phyloP scores from a whole-genome alignment of 2,888 invertebrate species.

The Sphaerophoria rueppellii region DNA sequence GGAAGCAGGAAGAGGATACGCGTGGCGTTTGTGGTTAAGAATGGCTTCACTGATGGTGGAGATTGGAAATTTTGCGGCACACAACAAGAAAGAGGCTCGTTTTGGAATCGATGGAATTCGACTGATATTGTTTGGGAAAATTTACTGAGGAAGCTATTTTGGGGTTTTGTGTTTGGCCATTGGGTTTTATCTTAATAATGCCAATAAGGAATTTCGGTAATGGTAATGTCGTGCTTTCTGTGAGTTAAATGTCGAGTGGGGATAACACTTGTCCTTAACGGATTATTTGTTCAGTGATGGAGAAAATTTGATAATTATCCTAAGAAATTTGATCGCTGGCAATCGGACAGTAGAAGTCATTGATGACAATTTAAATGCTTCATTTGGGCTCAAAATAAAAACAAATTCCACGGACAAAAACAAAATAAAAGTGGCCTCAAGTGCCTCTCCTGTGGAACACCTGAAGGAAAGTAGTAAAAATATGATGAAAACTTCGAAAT shows the following conservation, averaged over 20 bases:
- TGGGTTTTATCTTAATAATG: slow-evolving; percentile 27
- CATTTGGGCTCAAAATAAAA: too few species aligned
- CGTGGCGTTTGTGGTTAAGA: slow-evolving; percentile 10
- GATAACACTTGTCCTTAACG: background rate
- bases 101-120: slow-evolving; percentile 7
- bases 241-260: background rate
- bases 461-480: too few species aligned
- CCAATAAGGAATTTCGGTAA: background rate
- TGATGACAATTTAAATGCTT: background rate
- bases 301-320: slow-evolving; percentile 2
- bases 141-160: slow-evolving; percentile 8
- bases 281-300: slow-evolving; percentile 11
- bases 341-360: background rate
- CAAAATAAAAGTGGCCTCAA: too few species aligned
- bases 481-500: too few species aligned
- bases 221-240: slow-evolving; percentile 2
- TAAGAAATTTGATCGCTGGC: too few species aligned
- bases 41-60: background rate
- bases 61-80: background rate
- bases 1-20: background rate
- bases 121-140: slow-evolving; percentile 2
- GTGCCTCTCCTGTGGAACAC: too few species aligned
- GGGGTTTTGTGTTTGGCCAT: slow-evolving; percentile 19
- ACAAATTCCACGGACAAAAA: too few species aligned
- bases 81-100: background rate